Evolutionary conservation across 2,888 invertebrate species (phyloP), one percentile per base, ranked within the genome.

Genomic region (Axea sp.): DNA sequence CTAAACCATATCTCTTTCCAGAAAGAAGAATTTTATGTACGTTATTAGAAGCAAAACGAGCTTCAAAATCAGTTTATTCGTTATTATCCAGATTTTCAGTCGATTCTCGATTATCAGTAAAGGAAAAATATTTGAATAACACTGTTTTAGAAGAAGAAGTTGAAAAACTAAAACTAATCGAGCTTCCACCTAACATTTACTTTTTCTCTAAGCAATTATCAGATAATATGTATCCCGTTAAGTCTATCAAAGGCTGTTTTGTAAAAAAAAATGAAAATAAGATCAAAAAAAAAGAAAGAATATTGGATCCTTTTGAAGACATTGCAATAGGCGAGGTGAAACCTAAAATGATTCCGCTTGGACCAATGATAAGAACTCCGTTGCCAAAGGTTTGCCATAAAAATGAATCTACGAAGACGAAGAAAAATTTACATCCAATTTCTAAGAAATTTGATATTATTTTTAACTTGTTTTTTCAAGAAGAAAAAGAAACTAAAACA

Each of bases 51-150:
- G 82, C 84, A 0, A 87, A 87, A 68, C 76, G 79, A 39, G 87
- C 86, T 1, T 81, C 81, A 0, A 80, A 80, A 41, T 87, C 87
- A 1, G 76, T 82, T 4, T 83, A 82, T 8, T 87, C 87, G 1
- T 67, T 87, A 14, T 71, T 87, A 0, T 87, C 87, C 0, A 77
- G 86, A 72, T 87, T 87, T 73, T 86, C 87, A 0, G 80, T 87
- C 1, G 83, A 87, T 28, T 87, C 86, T 0, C 82, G 80, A 65
- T 55, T 87, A 5, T 80, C 83, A 6, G 76, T 82, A 3, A 87
- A 86, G 45, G 78, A 78, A 22, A 78, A 43, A 5, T 75, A 65
- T 3, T 77, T 76, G 12, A 65, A 62, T 19, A 62, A 62, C 5
- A n/a, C 41, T 5, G 30, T 39, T 7, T 8, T 14, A 1, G 6